Evolutionary conservation across 1,140 invertebrate genomes (phyloP).

Genomic region (Bombus sibiricus): DNA sequence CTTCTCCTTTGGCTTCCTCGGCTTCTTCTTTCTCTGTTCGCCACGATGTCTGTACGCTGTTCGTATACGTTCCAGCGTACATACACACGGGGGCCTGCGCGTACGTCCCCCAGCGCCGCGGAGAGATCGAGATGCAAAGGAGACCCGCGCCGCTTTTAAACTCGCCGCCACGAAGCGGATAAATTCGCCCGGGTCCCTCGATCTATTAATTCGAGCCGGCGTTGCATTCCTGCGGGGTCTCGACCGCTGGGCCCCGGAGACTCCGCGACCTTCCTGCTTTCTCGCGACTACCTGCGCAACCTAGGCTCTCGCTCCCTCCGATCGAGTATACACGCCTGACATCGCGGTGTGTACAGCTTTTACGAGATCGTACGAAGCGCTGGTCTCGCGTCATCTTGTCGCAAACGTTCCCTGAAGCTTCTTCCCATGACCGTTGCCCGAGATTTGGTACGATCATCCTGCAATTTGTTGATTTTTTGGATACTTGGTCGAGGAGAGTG

Average conservation of each 20-base stretch:
- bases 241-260: constrained; percentile 72
- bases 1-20: constrained; percentile 16
- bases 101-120: constrained; percentile 50
- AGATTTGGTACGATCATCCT: too few species aligned
- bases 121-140: constrained; percentile 80
- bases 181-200: constrained; percentile 80
- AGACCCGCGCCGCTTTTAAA: constrained; percentile 79
- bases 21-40: background rate
- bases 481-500: too few species aligned
- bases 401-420: too few species aligned
- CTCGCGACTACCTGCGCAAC: constrained; percentile 67
- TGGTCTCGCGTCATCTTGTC: background rate
- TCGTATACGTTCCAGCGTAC: constrained; percentile 57
- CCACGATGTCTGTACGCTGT: constrained; percentile 32
- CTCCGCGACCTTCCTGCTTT: constrained; percentile 75
- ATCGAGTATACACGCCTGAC: background rate
- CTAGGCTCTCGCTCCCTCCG: constrained; percentile 15
- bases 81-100: constrained; percentile 35
- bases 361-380: constrained; percentile 6
- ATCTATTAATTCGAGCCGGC: constrained; percentile 81
- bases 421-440: too few species aligned
- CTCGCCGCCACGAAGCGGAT: constrained; percentile 80
- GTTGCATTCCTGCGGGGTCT: constrained; percentile 76
- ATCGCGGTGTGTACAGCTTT: background rate
- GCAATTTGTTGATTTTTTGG: too few species aligned